These are phyloP conservation scores for Alviniconcha marisindica DNA, from an alignment of 1,140 invertebrate genomes.

Conservation along the genomic window DNA sequence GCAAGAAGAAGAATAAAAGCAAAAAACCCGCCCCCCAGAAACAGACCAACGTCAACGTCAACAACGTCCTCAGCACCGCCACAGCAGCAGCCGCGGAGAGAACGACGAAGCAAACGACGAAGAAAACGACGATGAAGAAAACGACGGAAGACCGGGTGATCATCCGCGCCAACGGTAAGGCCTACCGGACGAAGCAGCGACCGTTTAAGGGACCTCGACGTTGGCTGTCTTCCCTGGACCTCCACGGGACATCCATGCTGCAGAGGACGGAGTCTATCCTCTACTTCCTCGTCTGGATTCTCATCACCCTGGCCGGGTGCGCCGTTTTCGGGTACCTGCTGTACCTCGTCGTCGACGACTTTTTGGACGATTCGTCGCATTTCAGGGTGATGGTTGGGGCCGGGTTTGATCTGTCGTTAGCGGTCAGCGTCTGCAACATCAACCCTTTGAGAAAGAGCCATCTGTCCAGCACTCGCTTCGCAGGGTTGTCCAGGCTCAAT, in stretches of 20 bases:
- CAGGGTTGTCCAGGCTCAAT: background rate
- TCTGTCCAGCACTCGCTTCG: background rate
- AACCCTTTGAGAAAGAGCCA: conserved; percentile 4
- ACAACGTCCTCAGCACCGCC: background rate
- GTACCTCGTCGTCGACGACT: background rate
- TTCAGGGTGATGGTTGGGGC: background rate
- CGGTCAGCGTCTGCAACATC: conserved; percentile 13
- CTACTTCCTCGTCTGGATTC: background rate
- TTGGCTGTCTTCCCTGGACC: background rate
- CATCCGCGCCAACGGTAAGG: background rate
- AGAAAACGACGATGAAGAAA: conserved; percentile 14
- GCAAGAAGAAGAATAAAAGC: background rate
- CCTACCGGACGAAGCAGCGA: background rate
- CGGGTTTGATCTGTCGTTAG: background rate
- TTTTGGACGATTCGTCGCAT: background rate
- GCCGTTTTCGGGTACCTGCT: background rate
- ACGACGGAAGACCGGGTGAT: background rate
- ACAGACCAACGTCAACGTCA: background rate
- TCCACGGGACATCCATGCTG: conserved; percentile 7
- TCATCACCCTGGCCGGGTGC: background rate
- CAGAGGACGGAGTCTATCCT: background rate
- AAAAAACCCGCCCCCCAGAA: background rate
- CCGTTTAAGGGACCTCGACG: background rate
- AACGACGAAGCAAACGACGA: background rate
- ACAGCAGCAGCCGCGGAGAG: background rate